Conservation (phyloP, 2,113 vertebrate species). For the Vombatus ursinus region DNA sequence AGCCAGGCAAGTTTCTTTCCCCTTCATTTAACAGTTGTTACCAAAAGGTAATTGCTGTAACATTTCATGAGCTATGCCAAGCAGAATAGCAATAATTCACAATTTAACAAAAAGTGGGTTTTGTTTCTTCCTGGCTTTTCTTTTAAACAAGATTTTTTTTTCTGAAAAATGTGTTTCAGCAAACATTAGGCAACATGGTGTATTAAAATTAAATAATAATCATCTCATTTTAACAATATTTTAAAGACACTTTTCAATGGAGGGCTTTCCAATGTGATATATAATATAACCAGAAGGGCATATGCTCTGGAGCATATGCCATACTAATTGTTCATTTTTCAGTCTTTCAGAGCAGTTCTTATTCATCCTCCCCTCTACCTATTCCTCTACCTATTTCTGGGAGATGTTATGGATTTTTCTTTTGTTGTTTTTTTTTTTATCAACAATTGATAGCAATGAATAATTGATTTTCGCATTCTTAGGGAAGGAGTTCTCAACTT, state of each 20-base stretch:
- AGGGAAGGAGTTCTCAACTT: neutral
- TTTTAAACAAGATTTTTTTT: neutral
- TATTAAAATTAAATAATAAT: conserved; percentile 26
- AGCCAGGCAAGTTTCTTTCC: conserved; percentile 35
- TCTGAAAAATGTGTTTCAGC: conserved; percentile 15
- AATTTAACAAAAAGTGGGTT: conserved; percentile 45
- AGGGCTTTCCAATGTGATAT: neutral
- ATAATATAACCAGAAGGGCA: neutral
- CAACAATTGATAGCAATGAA: no score
- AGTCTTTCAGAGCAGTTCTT: neutral
- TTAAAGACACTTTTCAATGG: conserved; percentile 22
- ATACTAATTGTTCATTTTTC: neutral
- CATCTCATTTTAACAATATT: neutral
- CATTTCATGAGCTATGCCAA: conserved; percentile 21
- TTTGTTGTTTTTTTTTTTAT: no score
- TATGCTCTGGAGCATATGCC: neutral
- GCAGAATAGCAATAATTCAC: conserved; percentile 12
- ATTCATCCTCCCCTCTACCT: neutral
- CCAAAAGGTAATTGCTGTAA: conserved; percentile 29
- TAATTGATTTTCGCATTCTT: no score
- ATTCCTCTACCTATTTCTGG: neutral
- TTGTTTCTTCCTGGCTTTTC: conserved; percentile 19
- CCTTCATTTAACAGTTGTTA: conserved; percentile 58
- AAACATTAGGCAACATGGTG: conserved; percentile 10
- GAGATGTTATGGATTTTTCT: no score